These are phyloP conservation scores for Corydoras sp. DNA, from an alignment of 2,113 vertebrate species.

Conservation along the genomic window DNA sequence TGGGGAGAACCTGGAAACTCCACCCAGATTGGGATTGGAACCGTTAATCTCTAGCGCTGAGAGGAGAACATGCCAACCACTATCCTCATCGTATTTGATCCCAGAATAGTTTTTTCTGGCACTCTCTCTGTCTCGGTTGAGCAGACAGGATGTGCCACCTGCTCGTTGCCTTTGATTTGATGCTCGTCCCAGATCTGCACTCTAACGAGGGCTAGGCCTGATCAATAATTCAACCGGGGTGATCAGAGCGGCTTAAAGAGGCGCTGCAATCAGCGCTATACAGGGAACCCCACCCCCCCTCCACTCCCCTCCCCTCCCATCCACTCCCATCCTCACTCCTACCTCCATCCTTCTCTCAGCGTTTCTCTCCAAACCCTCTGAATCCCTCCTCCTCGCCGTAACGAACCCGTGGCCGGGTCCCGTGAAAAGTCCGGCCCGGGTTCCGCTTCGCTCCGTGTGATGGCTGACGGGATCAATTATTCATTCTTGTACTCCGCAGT, in stretches of 20 bases:
- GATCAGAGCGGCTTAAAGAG: slow-evolving; percentile 63
- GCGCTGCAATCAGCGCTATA: slow-evolving; percentile 67
- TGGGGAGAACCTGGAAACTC: too few species aligned
- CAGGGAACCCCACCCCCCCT: slow-evolving; percentile 36
- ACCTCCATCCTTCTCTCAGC: not conserved
- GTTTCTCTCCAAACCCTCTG: too few species aligned
- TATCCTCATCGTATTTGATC: too few species aligned
- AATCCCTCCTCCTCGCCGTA: too few species aligned
- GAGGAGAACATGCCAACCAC: too few species aligned
- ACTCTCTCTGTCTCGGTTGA: slow-evolving; percentile 35
- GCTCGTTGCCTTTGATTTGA: slow-evolving; percentile 71
- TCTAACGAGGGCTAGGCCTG: slow-evolving; percentile 73
- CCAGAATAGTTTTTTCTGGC: too few species aligned
- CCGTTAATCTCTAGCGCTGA: too few species aligned
- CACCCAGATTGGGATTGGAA: too few species aligned
- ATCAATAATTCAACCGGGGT: slow-evolving; percentile 79
- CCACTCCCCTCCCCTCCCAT: not conserved
- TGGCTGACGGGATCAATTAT: not conserved
- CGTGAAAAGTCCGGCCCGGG: not conserved
- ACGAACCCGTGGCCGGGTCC: too few species aligned
- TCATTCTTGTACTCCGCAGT: slow-evolving; percentile 63
- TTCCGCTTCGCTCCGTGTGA: not conserved
- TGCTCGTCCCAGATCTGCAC: slow-evolving; percentile 70
- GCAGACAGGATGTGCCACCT: slow-evolving; percentile 62
- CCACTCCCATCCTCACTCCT: slow-evolving; percentile 9